Evolutionary conservation across 2,113 vertebrate genomes (phyloP).

Genomic region (Triplophysa dalaica): DNA sequence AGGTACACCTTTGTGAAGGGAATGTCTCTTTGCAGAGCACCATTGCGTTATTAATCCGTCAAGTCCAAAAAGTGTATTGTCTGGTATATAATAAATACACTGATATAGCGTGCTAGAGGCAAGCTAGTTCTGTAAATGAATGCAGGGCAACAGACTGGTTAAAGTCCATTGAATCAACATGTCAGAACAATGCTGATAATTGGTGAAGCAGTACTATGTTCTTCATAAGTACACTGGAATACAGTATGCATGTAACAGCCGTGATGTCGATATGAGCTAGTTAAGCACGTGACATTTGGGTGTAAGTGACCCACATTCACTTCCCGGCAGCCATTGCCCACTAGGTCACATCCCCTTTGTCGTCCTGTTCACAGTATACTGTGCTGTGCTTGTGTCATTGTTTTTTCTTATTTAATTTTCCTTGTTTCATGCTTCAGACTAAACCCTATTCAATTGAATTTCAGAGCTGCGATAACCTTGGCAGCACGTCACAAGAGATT

Average conservation of each 20-base stretch:
- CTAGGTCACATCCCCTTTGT: conserved; percentile 43
- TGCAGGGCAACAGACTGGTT: neutral
- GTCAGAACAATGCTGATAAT: conserved; percentile 46
- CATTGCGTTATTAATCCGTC: neutral
- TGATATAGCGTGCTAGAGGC: too few relatives aligned
- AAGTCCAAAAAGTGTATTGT: neutral
- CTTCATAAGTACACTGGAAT: conserved; percentile 58
- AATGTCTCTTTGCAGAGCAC: neutral
- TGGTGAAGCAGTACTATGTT: conserved; percentile 56
- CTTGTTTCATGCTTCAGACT: neutral
- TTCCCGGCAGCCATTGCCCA: conserved; percentile 26
- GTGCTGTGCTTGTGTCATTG: neutral
- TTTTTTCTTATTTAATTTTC: neutral
- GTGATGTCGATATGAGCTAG: conserved; percentile 72
- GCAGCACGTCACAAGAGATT: conserved; percentile 25
- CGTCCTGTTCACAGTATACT: neutral
- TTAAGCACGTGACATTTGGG: conserved; percentile 73
- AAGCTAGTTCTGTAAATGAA: neutral
- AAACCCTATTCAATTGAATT: neutral
- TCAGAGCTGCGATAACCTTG: conserved; percentile 19
- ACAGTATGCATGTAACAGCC: conserved; percentile 67
- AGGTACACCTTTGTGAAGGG: neutral
- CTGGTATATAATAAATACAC: neutral
- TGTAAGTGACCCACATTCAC: conserved; percentile 71
- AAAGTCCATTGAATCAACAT: conserved; percentile 23